Percentiles rank a stretch among this genome's conserved stretches.
These are phyloP conservation scores for Dryobota labecula DNA, from an alignment of 2,888 invertebrate genomes.

Conservation along the genomic window DNA sequence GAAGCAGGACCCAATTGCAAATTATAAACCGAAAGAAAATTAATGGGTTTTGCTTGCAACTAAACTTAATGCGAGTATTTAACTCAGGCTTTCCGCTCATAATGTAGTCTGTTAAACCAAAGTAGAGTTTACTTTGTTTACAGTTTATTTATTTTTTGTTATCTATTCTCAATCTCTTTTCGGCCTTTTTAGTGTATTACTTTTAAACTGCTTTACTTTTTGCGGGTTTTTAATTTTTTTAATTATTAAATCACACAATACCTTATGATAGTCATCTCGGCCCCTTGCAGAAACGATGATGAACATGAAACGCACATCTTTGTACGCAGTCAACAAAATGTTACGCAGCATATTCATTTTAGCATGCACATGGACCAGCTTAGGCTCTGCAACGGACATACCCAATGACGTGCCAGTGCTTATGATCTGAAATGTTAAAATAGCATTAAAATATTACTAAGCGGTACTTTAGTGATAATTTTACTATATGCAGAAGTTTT, in stretches of 20 bases:
- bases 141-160: too few relatives aligned
- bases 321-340: slow-evolving; percentile 68
- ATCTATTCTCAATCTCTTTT: too few relatives aligned
- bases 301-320: slow-evolving; percentile 89
- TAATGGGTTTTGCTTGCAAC: too few relatives aligned
- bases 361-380: slow-evolving; percentile 70
- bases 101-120: too few relatives aligned
- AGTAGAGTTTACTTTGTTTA: too few relatives aligned
- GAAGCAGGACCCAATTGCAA: too few relatives aligned
- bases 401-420: slow-evolving; percentile 77
- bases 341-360: slow-evolving; percentile 68
- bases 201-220: too few relatives aligned
- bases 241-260: slow-evolving; percentile 54
- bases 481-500: neutral
- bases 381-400: slow-evolving; percentile 76
- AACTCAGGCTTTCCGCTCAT: too few relatives aligned
- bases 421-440: slow-evolving; percentile 72
- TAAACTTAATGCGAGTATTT: too few relatives aligned
- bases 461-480: neutral
- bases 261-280: slow-evolving; percentile 87
- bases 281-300: slow-evolving; percentile 90
- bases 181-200: too few relatives aligned
- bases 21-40: too few relatives aligned
- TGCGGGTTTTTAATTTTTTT: too few relatives aligned
- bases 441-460: neutral